A percentile compares a stretch with the other conserved stretches of the same genome.
Conservation (phyloP, 2,888 invertebrate genomes). For the Leptinotarsa rubiginosa region DNA sequence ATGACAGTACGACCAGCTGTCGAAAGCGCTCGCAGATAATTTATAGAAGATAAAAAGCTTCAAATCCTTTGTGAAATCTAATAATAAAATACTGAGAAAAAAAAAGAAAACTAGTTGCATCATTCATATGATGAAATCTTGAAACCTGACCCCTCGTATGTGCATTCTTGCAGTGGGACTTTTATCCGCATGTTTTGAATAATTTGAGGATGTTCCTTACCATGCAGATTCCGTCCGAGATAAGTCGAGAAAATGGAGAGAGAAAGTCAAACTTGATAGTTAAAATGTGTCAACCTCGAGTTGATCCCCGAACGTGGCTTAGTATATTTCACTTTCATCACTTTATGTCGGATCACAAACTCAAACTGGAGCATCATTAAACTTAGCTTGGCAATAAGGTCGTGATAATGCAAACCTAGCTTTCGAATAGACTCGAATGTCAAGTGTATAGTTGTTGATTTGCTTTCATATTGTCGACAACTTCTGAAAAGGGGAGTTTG, state of each 20-base stretch:
- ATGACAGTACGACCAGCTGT: too few relatives aligned
- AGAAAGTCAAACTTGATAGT: background rate
- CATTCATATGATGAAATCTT: background rate
- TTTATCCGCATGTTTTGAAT: slow-evolving; percentile 2
- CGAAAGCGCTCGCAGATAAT: too few relatives aligned
- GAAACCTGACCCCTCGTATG: background rate
- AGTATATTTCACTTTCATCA: slow-evolving; percentile 11
- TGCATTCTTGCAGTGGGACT: background rate
- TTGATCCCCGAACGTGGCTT: slow-evolving; percentile 7
- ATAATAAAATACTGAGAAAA: too few relatives aligned
- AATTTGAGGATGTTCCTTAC: background rate
- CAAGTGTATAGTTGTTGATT: background rate
- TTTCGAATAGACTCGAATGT: background rate
- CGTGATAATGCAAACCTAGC: slow-evolving; percentile 8
- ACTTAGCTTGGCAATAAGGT: slow-evolving; percentile 3
- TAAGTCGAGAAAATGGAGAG: background rate
- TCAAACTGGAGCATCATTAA: slow-evolving; percentile 19
- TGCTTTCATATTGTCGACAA: background rate
- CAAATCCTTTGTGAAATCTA: too few relatives aligned
- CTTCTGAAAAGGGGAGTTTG: background rate
- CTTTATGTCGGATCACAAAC: slow-evolving; percentile 4
- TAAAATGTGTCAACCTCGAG: slow-evolving; percentile 7
- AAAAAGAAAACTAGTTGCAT: too few relatives aligned
- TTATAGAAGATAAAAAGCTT: too few relatives aligned
- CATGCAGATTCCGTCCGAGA: background rate